Evolutionary conservation across 1,140 invertebrate genomes (phyloP), one percentile per base, ranked within the genome.

Genomic region (Centruroides sculpturatus): DNA sequence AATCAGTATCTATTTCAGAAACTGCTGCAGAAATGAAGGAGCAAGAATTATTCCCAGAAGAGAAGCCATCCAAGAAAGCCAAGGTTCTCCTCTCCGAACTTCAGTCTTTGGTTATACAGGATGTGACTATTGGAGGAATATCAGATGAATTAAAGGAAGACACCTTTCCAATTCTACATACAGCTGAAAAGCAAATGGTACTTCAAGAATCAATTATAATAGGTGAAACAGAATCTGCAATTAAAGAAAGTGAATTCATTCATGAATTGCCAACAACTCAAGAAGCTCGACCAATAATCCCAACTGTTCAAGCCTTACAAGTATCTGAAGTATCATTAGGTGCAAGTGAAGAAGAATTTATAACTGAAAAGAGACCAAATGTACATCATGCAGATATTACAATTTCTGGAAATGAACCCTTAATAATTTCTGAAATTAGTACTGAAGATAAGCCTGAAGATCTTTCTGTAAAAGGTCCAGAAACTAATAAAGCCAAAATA

Each of bases 181-280:
- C 57, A 52, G 60, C 57, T 6, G 51, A 59, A 47, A 55, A 58
- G 8, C 46, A 50, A 8, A 10, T 65, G 10, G 59, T 60, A 13
- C 61, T 57, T 35, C 64, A 62, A 47, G 41, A 57, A 34, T 60
- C 60, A 23, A 12, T 65, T 11, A 59, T 62, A 4, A 58, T 65
- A 9, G 49, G 55, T 50, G 68, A 81, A 65, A 74, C 78, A 65
- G 71, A 80, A 71, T 65, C 73, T 34, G 76, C 72, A 7, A 80
- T 82, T 66, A 82, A 79, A 66, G 81, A 83, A 75, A 71, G 72
- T 54, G 60, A 74, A 62, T 76, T 78, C 63, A 69, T 65, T 55
- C 61, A 67, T 62, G 50, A 58, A 46, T 67, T 65, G 11, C 70
- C 73, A 41, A 59, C 66, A 54, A 70, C 61, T 10, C 73, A 73